Base-by-base conservation (phyloP, 2,797 vertebrate species). In the Morelia viridis region DNA sequence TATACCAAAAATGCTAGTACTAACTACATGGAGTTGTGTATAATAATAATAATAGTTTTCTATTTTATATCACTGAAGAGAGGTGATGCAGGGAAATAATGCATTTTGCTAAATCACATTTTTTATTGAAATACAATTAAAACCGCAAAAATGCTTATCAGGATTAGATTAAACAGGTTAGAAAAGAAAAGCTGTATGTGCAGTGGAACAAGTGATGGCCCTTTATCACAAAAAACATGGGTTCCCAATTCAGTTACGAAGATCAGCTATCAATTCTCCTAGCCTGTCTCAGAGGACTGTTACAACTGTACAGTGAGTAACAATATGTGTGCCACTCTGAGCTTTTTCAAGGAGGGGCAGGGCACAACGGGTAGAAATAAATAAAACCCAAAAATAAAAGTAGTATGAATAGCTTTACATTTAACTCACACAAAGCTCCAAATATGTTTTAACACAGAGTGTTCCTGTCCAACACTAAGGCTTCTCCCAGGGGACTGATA, bases 401-500 rank as follows among this genome's bases (percentile, higher is more conserved):
- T 10, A 83, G 46, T 50, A 61, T n/a, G 35, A 17, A 60, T 61
- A 56, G 11, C 53, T 90, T 46, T 31, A n/a, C 50, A 62, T 17
- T 53, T 83, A 87, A 76, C 26, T n/a, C n/a, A 64, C 28, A 64
- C 15, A n/a, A 28, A 62, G 3, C 61, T 87, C 22, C 28, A 41
- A 46, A 71, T n/a, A 71, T 19, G 60, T 35, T 62, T 71, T 57
- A 86, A 76, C 68, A 35, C 2, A 41, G 50, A 53, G 3, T 57
- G 86, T 92, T 94, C 87, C 50, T 41, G 80, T 53, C 71, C 15
- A 56, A 94, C 91, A 90, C 89, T 94, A 94, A 95, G 91, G 0
- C 58, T 86, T 5, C 5, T 10, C 85, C 71, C 90, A 87, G 57
- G 56, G 89, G 17, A 87, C 19, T 24, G 84, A 41, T 0, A 0